Base-by-base conservation (phyloP, 2,113 vertebrate genomes). In the Ginglymostoma cirratum region DNA sequence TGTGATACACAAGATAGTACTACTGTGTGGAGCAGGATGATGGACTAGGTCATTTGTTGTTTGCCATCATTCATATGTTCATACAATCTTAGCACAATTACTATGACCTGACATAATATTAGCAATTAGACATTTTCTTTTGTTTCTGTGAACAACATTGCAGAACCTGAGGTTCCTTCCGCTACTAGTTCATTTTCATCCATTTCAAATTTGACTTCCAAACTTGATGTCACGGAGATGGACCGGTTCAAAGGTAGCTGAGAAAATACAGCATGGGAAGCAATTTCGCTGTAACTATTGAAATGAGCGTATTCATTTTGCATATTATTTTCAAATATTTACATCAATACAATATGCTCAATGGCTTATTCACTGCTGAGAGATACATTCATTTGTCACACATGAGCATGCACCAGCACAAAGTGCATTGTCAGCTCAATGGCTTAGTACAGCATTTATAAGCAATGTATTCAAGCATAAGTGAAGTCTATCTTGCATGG, bases 121-220 rank as follows among this genome's bases (percentile, higher is more conserved):
- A 48, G 38, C 38, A 72, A 30, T 76, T 42, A 95, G 38, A n/a
- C 67, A 95, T 95, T 95, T 70, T 48, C 24, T 30, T 72, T 66
- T 93, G 55, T 93, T 95, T 95, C 94, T 95, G 42, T 95, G 69
- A 95, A 72, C 42, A 45, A 95, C 42, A 72, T 95, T 70, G 66
- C 69, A 95, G 94, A 95, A 55, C 94, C 14, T 61, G 87, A 55
- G 52, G 52, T 48, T 72, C 67, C 94, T 48, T 95, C 94, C 67
- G 6, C 42, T 72, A 72, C 69, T 72, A 48, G 94, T 95, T 95
- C 94, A 95, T 48, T 95, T 95, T 45, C 27, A 21, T 48, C 69
- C 94, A 95, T 21, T 95, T 95, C 94, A 95, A 72, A 95, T 27
- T 72, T 48, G 42, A 42, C 12, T 94, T 24, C 67, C 67, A 70